These are phyloP conservation scores for Trachythela sp. DNA, from an alignment of 64 coral and sea anemone species.

Conservation along the genomic window DNA sequence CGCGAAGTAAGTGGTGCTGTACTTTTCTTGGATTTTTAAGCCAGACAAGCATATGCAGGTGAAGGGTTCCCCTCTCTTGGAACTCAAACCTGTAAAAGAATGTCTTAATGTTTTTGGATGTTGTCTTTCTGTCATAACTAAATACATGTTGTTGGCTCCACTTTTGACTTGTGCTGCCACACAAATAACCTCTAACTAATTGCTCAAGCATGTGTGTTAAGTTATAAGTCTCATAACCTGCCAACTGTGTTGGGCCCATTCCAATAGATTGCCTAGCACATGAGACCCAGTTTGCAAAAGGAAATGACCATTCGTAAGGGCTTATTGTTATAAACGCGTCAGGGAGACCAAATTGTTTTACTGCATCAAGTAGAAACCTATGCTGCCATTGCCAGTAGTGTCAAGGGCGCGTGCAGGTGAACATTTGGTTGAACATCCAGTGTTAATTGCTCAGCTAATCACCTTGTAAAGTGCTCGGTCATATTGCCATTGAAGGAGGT, in stretches of 20 bases:
- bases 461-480: background rate
- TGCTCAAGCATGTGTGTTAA: background rate
- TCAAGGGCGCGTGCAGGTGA: background rate
- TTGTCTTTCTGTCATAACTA: background rate
- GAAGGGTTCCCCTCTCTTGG: background rate
- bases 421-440: background rate
- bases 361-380: background rate
- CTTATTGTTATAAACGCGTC: background rate
- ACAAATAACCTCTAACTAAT: background rate
- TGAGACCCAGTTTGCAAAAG: background rate
- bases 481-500: background rate
- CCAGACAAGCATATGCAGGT: background rate
- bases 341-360: background rate
- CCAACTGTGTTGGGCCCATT: background rate
- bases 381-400: background rate
- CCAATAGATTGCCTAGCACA: background rate
- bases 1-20: background rate
- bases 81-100: background rate
- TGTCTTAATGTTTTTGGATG: background rate
- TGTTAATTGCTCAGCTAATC: background rate
- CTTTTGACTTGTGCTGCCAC: background rate
- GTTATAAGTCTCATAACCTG: background rate
- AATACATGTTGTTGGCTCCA: background rate
- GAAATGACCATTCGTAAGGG: background rate
- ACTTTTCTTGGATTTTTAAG: background rate